Evolutionary conservation across 2,113 vertebrate species (phyloP).

Genomic region (Tenebrosternarchus preto): DNA sequence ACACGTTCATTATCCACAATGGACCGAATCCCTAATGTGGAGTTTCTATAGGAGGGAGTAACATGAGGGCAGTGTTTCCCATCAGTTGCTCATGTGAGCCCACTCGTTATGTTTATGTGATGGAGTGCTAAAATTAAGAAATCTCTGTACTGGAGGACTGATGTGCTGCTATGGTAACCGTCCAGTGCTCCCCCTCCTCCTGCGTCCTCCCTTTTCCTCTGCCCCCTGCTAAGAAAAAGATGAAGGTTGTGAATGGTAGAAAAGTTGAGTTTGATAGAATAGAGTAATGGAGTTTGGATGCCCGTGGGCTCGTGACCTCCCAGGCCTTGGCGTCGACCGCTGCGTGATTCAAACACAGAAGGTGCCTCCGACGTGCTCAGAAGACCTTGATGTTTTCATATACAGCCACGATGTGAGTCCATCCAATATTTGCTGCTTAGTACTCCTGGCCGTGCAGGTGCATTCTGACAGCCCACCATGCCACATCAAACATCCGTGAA

Average conservation of each 20-base stretch:
- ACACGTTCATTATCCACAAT: conserved; percentile 22
- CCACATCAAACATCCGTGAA: conserved; percentile 3
- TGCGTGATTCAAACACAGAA: neutral
- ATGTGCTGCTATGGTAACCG: conserved; percentile 63
- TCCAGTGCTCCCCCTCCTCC: neutral
- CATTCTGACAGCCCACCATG: neutral
- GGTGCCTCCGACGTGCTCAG: neutral
- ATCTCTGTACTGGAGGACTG: conserved; percentile 26
- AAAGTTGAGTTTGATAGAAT: conserved; percentile 54
- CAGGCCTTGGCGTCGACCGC: neutral
- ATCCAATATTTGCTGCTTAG: neutral
- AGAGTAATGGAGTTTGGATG: conserved; percentile 57
- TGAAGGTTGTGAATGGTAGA: conserved; percentile 46
- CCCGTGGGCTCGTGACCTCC: conserved; percentile 5
- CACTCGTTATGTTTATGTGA: conserved; percentile 31
- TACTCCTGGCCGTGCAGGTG: neutral
- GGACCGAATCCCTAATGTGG: neutral
- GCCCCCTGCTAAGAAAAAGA: conserved; percentile 34
- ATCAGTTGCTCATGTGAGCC: conserved; percentile 8
- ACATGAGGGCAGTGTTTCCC: neutral
- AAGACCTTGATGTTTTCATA: neutral
- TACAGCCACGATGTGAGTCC: neutral
- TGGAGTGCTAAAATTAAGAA: conserved; percentile 40
- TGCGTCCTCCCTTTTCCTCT: conserved; percentile 3
- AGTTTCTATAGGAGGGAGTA: conserved; percentile 1